Conservation (phyloP, 2,797 vertebrate species). For the Poecilia velifera region DNA sequence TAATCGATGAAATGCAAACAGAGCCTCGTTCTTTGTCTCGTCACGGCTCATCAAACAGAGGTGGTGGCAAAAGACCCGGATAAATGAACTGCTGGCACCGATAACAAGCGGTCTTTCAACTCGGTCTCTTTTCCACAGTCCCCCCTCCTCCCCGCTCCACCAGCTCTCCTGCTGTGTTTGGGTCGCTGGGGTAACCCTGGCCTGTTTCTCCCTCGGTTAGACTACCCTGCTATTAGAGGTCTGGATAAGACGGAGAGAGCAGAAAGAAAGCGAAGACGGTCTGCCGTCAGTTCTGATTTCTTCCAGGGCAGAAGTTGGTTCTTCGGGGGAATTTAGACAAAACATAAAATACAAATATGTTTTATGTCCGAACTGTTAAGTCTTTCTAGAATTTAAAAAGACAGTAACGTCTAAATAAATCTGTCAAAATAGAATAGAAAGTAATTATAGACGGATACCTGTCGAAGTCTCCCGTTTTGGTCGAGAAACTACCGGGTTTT, state of each 20-base stretch:
- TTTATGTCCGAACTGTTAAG: neutral
- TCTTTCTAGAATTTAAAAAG: neutral
- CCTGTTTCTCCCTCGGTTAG: conserved; percentile 68
- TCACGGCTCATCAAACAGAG: conserved; percentile 48
- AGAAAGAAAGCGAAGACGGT: conserved; percentile 57
- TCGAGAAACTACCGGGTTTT: too few relatives aligned
- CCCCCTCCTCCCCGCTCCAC: conserved; percentile 12
- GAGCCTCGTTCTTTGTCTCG: conserved; percentile 7
- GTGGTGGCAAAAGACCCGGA: conserved; percentile 48
- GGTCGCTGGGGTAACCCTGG: conserved; percentile 78
- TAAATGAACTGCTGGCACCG: conserved; percentile 61
- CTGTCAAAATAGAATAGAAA: neutral
- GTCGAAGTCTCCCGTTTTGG: too few relatives aligned
- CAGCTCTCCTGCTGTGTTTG: conserved; percentile 66
- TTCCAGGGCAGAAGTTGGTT: conserved; percentile 38
- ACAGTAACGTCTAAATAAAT: neutral
- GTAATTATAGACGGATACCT: neutral
- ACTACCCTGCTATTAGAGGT: conserved; percentile 85
- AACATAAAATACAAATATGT: neutral
- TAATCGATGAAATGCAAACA: neutral
- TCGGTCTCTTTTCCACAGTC: conserved; percentile 16
- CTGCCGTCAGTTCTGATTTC: conserved; percentile 13
- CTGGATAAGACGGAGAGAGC: conserved; percentile 65
- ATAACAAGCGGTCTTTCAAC: conserved; percentile 56
- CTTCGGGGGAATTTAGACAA: conserved; percentile 38